A percentile compares a stretch with the other conserved stretches of the same genome.
These are phyloP conservation scores for Paraplagusia blochii DNA, from an alignment of 2,113 vertebrate genomes.

Conservation along the genomic window DNA sequence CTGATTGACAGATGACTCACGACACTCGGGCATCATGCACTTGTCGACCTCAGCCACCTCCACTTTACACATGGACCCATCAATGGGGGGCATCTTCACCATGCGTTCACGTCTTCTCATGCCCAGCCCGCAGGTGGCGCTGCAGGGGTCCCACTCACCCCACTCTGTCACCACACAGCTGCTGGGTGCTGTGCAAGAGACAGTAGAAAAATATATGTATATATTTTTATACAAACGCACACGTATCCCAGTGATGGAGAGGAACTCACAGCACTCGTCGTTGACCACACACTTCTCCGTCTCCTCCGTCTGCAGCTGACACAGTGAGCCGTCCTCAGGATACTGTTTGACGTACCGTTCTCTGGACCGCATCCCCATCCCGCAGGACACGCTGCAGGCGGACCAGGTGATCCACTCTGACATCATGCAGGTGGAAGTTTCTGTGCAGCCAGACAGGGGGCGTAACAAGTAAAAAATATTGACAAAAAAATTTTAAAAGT, in stretches of 20 bases:
- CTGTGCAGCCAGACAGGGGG: conserved; percentile 56
- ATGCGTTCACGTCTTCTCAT: conserved; percentile 87
- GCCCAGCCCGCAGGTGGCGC: conserved; percentile 89
- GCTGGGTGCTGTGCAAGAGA: conserved; percentile 77
- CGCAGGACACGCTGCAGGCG: conserved; percentile 90
- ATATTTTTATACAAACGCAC: too few relatives aligned
- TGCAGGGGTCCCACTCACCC: conserved; percentile 94
- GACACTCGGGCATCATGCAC: conserved; percentile 96
- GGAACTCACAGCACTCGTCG: conserved; percentile 87
- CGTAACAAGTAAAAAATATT: too few relatives aligned
- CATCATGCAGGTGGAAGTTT: conserved; percentile 94
- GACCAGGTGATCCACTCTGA: conserved; percentile 99
- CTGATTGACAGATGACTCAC: conserved; percentile 74
- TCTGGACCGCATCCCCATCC: conserved; percentile 88
- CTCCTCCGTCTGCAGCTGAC: conserved; percentile 89
- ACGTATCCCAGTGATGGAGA: not conserved
- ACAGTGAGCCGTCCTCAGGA: conserved; percentile 85
- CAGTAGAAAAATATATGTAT: not conserved
- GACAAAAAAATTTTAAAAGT: too few relatives aligned
- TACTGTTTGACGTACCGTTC: conserved; percentile 96
- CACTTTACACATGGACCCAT: conserved; percentile 88
- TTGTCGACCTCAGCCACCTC: conserved; percentile 89
- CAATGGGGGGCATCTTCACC: conserved; percentile 92
- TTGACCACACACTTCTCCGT: conserved; percentile 94
- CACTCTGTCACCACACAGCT: conserved; percentile 94